Conservation (phyloP, 2,797 vertebrate species). For the Anguilla megastoma region DNA sequence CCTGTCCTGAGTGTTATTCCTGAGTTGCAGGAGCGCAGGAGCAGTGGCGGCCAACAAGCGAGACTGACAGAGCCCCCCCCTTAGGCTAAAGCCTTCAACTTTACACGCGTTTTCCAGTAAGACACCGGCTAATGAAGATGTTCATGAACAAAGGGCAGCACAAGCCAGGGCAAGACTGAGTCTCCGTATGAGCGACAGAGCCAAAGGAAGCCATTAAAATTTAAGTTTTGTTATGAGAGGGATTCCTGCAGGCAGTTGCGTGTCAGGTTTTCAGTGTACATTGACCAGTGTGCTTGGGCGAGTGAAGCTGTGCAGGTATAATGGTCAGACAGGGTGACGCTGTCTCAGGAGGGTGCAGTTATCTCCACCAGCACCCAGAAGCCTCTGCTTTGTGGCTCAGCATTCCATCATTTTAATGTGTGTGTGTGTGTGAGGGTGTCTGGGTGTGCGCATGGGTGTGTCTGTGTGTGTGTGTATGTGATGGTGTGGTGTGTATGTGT, state of each 20-base stretch:
- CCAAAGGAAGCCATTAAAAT: neutral
- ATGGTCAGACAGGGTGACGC: neutral
- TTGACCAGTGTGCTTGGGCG: neutral
- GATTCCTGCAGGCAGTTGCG: neutral
- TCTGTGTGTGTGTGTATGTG: neutral
- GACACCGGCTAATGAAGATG: conserved; percentile 20
- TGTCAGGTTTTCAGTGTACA: neutral
- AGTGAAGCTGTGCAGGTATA: neutral
- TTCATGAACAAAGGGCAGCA: neutral
- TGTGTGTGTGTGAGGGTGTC: neutral
- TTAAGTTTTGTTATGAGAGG: neutral
- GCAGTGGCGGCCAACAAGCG: neutral
- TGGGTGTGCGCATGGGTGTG: neutral
- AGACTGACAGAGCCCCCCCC: conserved; percentile 9
- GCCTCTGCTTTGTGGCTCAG: neutral
- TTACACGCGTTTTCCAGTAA: conserved; percentile 10
- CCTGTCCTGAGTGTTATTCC: neutral
- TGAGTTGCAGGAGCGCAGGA: neutral
- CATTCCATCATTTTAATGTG: neutral
- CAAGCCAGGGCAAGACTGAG: conserved; percentile 15
- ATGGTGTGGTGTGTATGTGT: neutral
- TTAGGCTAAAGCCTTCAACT: neutral
- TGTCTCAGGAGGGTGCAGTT: neutral
- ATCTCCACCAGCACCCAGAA: neutral
- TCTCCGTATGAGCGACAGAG: neutral